phyloP scores from a whole-genome alignment of 2,113 vertebrate species.

The Anthoscopus minutus region DNA sequence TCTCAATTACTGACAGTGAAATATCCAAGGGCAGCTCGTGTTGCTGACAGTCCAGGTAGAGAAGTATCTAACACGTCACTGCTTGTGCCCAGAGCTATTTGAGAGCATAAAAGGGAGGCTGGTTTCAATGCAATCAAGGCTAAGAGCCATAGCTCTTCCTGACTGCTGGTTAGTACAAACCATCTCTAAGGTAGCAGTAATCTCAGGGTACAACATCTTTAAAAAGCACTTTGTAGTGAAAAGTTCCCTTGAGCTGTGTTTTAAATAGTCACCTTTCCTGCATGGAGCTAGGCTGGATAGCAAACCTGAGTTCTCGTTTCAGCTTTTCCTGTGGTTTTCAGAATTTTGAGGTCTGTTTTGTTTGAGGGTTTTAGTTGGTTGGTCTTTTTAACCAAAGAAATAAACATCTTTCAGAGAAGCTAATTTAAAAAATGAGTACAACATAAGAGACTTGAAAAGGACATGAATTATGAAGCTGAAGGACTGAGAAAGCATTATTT shows the following conservation, averaged over 20 bases:
- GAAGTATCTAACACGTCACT: background rate
- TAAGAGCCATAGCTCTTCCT: background rate
- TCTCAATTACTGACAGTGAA: background rate
- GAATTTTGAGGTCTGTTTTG: background rate
- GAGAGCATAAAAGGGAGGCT: background rate
- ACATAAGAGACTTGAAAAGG: background rate
- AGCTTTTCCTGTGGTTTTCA: background rate
- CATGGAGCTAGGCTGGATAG: background rate
- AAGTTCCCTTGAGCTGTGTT: background rate
- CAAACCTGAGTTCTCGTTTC: background rate
- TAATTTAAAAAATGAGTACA: background rate
- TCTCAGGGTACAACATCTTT: background rate
- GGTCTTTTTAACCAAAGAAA: background rate
- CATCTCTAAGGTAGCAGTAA: background rate
- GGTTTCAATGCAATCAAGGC: conserved; percentile 15
- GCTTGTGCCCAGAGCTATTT: background rate
- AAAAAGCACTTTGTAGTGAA: conserved; percentile 14
- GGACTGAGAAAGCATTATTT: background rate
- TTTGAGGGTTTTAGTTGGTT: background rate
- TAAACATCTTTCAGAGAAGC: background rate
- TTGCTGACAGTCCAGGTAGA: background rate
- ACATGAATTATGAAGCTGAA: background rate
- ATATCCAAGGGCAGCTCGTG: background rate
- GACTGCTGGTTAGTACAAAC: background rate
- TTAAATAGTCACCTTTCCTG: background rate